These are phyloP conservation scores for Pseudococcus viburni DNA, from an alignment of 2,888 invertebrate genomes.

Conservation along the genomic window DNA sequence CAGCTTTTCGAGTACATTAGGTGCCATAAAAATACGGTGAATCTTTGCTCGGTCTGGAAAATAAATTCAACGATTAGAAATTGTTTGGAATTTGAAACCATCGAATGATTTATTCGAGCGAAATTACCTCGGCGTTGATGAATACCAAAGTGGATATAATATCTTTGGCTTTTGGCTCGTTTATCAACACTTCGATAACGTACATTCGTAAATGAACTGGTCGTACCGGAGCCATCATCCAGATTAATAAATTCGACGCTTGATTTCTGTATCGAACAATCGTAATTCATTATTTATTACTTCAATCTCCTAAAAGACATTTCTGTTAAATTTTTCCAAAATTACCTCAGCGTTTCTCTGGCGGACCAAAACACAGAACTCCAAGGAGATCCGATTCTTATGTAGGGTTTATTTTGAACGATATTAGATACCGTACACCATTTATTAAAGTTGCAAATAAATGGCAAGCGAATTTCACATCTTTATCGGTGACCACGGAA, in stretches of 20 bases:
- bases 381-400: constrained; percentile 68
- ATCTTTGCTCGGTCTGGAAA: constrained; percentile 72
- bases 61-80: neutral
- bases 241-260: constrained; percentile 73
- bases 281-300: too few relatives aligned
- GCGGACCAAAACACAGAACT: constrained; percentile 69
- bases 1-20: constrained; percentile 70
- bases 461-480: constrained; percentile 70
- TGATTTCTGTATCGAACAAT: constrained; percentile 70
- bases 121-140: constrained; percentile 72
- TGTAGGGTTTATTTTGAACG: constrained; percentile 69
- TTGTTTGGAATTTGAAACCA: constrained; percentile 12
- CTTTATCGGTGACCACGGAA: constrained; percentile 67
- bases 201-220: constrained; percentile 72
- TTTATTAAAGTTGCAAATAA: constrained; percentile 74
- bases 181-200: constrained; percentile 72
- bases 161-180: constrained; percentile 72
- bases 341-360: constrained; percentile 69
- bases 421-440: constrained; percentile 68
- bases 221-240: constrained; percentile 73
- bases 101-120: neutral
- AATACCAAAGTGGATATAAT: constrained; percentile 72
- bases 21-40: constrained; percentile 73
- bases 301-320: neutral
- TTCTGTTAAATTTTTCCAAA: too few relatives aligned